A percentile compares a stretch with the other conserved stretches of the same genome.
Conservation (phyloP, 2,797 vertebrate genomes). For the Gymnocypris eckloni region DNA sequence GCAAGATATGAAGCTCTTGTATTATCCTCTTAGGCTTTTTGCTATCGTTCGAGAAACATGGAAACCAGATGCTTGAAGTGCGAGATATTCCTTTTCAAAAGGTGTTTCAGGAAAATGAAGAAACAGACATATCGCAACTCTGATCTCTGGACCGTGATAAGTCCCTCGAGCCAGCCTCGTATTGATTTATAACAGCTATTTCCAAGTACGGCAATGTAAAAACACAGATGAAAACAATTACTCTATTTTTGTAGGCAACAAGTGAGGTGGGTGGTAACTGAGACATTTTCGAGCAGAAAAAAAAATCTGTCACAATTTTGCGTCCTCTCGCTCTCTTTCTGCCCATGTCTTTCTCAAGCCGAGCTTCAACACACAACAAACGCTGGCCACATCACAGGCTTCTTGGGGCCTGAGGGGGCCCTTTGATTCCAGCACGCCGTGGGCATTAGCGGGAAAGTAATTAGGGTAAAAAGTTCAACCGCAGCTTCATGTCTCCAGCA, state of each 20-base stretch:
- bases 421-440: slow-evolving; percentile 92
- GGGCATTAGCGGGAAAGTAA: slow-evolving; percentile 93
- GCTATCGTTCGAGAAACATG: slow-evolving; percentile 36
- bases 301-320: slow-evolving; percentile 81
- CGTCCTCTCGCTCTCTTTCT: slow-evolving; percentile 69
- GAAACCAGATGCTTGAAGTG: slow-evolving; percentile 43
- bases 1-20: neutral
- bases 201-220: slow-evolving; percentile 68
- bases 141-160: slow-evolving; percentile 61
- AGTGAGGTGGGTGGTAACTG: slow-evolving; percentile 88
- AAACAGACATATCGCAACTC: slow-evolving; percentile 53
- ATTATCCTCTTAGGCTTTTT: slow-evolving; percentile 31
- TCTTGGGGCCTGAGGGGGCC: slow-evolving; percentile 84
- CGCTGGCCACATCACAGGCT: slow-evolving; percentile 91
- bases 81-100: slow-evolving; percentile 41
- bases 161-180: slow-evolving; percentile 70
- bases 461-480: slow-evolving; percentile 99
- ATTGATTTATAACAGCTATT: slow-evolving; percentile 85
- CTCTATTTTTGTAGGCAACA: slow-evolving; percentile 88
- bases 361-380: slow-evolving; percentile 88
- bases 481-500: slow-evolving; percentile 82
- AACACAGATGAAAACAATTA: slow-evolving; percentile 90
- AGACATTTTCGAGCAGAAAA: slow-evolving; percentile 76
- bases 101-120: slow-evolving; percentile 54
- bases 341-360: slow-evolving; percentile 63